Conservation (phyloP, 2,888 invertebrate genomes). For the Lamellibrachia columna region DNA sequence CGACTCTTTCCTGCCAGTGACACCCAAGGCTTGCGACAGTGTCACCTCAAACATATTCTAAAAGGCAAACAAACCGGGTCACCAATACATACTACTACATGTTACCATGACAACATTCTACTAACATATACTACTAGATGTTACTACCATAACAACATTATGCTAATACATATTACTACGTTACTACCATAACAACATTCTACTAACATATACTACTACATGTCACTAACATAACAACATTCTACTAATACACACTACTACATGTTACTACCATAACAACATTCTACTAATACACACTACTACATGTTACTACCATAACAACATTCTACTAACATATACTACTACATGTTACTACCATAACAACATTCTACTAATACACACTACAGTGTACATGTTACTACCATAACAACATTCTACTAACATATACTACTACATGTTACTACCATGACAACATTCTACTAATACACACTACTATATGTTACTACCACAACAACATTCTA, state of each 20-base stretch:
- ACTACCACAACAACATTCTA: too few species aligned
- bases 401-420: background rate
- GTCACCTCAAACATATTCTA: conserved; percentile 92
- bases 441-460: background rate
- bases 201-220: background rate
- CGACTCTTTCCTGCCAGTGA: conserved; percentile 66
- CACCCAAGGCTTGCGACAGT: conserved; percentile 85
- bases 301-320: background rate
- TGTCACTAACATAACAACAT: background rate
- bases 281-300: background rate
- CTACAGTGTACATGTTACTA: too few species aligned
- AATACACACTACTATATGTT: background rate
- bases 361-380: background rate
- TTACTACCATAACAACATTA: background rate
- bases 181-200: background rate
- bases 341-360: too few species aligned
- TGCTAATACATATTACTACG: background rate
- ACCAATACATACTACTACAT: background rate
- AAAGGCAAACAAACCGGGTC: conserved; percentile 31
- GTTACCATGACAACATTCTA: background rate
- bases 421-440: background rate
- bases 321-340: background rate
- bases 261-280: background rate
- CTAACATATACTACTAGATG: background rate
- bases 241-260: background rate